phyloP scores from a whole-genome alignment of 64 coral and sea anemone species.

The Hydrozoanthus tunicans region DNA sequence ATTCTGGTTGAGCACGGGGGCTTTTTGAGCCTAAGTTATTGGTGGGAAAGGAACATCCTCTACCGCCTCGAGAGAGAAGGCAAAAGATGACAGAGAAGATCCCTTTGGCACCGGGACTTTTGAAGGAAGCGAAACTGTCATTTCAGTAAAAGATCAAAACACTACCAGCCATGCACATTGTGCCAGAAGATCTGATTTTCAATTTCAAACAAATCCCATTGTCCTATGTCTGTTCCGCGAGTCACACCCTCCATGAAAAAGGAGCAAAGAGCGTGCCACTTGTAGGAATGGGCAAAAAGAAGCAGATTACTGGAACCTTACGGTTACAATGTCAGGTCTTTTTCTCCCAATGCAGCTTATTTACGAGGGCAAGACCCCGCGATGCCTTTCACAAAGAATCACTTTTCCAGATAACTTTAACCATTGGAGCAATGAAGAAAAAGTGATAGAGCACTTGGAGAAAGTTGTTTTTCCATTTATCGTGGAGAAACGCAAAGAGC shows the following conservation, averaged over 20 bases:
- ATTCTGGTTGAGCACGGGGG: slow-evolving; percentile 35
- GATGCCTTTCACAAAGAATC: slow-evolving; percentile 56
- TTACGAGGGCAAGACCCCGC: slow-evolving; percentile 41
- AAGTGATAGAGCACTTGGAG: slow-evolving; percentile 72
- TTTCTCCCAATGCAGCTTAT: slow-evolving; percentile 66
- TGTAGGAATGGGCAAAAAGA: slow-evolving; percentile 52
- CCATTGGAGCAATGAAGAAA: slow-evolving; percentile 71
- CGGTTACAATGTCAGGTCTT: slow-evolving; percentile 47
- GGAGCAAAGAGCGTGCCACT: slow-evolving; percentile 58
- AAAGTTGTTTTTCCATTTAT: slow-evolving; percentile 62
- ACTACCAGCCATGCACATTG: slow-evolving; percentile 24
- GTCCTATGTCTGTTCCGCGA: slow-evolving; percentile 61
- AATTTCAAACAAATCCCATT: slow-evolving; percentile 67
- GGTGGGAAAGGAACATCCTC: slow-evolving; percentile 53
- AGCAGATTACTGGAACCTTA: slow-evolving; percentile 63
- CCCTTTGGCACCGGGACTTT: slow-evolving; percentile 28
- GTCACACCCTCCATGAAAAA: slow-evolving; percentile 59
- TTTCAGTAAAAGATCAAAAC: slow-evolving; percentile 67
- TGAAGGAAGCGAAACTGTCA: slow-evolving; percentile 61
- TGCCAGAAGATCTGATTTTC: slow-evolving; percentile 58
- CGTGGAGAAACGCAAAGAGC: slow-evolving; percentile 56
- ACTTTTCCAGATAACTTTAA: slow-evolving; percentile 39
- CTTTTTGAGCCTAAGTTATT: slow-evolving; percentile 28
- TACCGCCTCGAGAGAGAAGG: slow-evolving; percentile 62
- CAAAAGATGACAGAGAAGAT: slow-evolving; percentile 38